Percentiles rank a stretch among this genome's conserved stretches.
phyloP scores from a whole-genome alignment of 2,888 invertebrate species.

The Entomobrya proxima region DNA sequence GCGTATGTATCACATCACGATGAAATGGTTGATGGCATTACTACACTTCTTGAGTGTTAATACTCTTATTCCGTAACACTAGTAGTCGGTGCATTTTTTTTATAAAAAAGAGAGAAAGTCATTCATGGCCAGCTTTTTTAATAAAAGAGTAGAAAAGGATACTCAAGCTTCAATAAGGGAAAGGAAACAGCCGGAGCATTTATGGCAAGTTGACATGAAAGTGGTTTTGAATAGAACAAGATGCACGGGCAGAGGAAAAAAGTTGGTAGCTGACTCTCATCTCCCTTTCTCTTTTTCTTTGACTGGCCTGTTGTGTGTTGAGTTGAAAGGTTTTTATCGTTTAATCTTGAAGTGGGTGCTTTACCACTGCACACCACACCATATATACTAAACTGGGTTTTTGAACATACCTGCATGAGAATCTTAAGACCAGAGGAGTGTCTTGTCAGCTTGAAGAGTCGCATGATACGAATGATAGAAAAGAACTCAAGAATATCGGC shows the following conservation, averaged over 20 bases:
- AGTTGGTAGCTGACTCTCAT: conserved; percentile 14
- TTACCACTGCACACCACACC: not conserved
- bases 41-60: conserved; percentile 44
- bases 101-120: conserved; percentile 12
- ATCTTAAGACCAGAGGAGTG: conserved; percentile 99
- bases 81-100: not conserved
- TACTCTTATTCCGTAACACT: conserved; percentile 39
- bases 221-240: conserved; percentile 47
- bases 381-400: too few species aligned
- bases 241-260: conserved; percentile 10
- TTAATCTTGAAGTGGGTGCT: conserved; percentile 76
- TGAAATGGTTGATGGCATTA: conserved; percentile 39
- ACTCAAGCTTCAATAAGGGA: conserved; percentile 30
- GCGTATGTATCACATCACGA: conserved; percentile 44
- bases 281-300: conserved; percentile 4
- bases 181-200: conserved; percentile 38
- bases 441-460: conserved; percentile 96
- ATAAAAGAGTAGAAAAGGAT: not conserved
- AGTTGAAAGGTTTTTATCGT: conserved; percentile 50
- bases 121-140: conserved; percentile 23
- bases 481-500: conserved; percentile 98
- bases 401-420: conserved; percentile 86
- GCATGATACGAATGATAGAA: conserved; percentile 97
- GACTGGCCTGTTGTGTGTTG: conserved; percentile 30
- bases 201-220: conserved; percentile 60